phyloP scores from a whole-genome alignment of 2,113 vertebrate species.

The Corythaixoides concolor region DNA sequence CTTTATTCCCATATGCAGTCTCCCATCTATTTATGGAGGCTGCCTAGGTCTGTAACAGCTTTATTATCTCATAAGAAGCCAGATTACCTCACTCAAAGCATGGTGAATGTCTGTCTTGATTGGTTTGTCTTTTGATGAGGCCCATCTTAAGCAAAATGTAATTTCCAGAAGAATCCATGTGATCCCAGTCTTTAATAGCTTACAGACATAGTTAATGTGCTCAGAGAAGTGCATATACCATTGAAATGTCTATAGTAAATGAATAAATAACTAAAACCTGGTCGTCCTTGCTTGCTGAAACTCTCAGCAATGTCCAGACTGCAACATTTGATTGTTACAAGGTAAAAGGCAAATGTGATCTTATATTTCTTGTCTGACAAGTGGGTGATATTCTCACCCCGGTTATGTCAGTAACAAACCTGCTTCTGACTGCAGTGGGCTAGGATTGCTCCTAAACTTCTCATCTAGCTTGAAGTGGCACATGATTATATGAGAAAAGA shows the following conservation, averaged over 20 bases:
- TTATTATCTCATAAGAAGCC: neutral
- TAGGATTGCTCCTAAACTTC: neutral
- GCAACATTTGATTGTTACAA: neutral
- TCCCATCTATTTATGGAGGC: neutral
- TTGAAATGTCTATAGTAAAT: neutral
- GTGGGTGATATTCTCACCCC: neutral
- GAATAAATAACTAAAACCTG: neutral
- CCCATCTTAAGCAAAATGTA: neutral
- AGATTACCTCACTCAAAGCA: neutral
- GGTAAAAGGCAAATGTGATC: neutral
- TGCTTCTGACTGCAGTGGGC: neutral
- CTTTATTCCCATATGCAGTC: neutral
- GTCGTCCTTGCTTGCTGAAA: neutral
- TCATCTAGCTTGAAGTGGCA: neutral
- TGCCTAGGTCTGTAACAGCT: neutral
- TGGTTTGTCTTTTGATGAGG: neutral
- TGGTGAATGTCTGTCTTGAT: neutral
- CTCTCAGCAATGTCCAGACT: neutral
- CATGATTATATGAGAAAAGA: neutral
- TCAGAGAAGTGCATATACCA: neutral
- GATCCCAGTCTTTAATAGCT: neutral
- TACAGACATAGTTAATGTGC: neutral
- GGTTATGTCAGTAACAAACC: neutral
- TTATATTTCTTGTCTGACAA: neutral
- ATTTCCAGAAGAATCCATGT: neutral